Conservation (phyloP, 2,113 vertebrate genomes). For the Tor tambroides region DNA sequence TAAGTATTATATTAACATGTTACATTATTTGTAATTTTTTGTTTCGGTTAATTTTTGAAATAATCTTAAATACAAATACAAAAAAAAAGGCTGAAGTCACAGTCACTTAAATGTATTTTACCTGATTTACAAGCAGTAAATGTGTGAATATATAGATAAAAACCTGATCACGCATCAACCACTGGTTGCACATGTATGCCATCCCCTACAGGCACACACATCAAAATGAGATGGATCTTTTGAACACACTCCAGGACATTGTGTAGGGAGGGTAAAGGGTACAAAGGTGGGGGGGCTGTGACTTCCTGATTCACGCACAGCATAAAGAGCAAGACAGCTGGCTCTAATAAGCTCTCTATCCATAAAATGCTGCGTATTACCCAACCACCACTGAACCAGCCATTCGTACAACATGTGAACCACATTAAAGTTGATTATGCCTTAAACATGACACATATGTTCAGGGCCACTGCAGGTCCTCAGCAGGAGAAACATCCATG, state of each 20-base stretch:
- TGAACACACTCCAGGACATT: slow-evolving; percentile 10
- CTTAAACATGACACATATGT: slow-evolving; percentile 46
- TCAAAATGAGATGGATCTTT: neutral
- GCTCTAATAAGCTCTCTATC: slow-evolving; percentile 67
- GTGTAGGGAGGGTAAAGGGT: neutral
- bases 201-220: neutral
- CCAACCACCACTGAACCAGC: slow-evolving; percentile 61
- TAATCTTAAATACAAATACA: too few species aligned
- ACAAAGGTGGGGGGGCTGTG: slow-evolving; percentile 17
- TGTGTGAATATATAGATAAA: neutral
- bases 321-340: slow-evolving; percentile 65
- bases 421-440: slow-evolving; percentile 63
- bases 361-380: slow-evolving; percentile 67
- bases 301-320: slow-evolving; percentile 63
- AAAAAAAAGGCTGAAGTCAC: too few species aligned
- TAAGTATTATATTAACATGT: too few species aligned
- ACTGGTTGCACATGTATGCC: neutral
- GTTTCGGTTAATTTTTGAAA: too few species aligned
- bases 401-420: slow-evolving; percentile 63
- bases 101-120: neutral
- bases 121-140: too few species aligned
- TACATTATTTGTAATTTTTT: too few species aligned
- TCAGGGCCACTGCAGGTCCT: slow-evolving; percentile 53
- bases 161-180: neutral
- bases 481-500: neutral